These are phyloP conservation scores for Lithophane ornitopus DNA, from an alignment of 2,888 invertebrate genomes.

Conservation along the genomic window DNA sequence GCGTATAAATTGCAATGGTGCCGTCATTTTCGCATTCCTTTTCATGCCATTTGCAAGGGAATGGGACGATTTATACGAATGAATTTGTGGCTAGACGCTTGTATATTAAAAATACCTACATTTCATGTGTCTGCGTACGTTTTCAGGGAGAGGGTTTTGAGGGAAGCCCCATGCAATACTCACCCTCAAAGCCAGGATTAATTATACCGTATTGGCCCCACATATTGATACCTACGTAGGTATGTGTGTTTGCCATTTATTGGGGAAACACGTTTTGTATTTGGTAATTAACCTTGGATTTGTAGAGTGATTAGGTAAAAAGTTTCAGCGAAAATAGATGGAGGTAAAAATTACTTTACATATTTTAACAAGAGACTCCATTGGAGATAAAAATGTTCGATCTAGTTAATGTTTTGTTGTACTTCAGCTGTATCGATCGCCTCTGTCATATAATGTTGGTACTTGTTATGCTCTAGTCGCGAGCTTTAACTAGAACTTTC, in stretches of 20 bases:
- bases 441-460: neutral
- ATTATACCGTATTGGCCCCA: constrained; percentile 13
- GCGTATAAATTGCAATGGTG: constrained; percentile 34
- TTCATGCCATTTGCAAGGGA: constrained; percentile 27
- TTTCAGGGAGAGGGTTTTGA: neutral
- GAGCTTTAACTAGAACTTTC: constrained; percentile 45
- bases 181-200: constrained; percentile 11
- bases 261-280: constrained; percentile 15
- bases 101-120: constrained; percentile 36
- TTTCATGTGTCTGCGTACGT: constrained; percentile 16
- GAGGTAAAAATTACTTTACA: neutral
- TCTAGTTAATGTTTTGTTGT: neutral
- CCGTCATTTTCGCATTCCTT: constrained; percentile 28
- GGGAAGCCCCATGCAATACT: constrained; percentile 11
- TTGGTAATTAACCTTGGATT: constrained; percentile 10
- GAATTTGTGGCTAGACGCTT: constrained; percentile 14
- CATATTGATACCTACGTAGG: neutral
- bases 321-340: neutral
- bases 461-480: constrained; percentile 17
- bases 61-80: constrained; percentile 1
- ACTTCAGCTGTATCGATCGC: constrained; percentile 11
- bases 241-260: neutral
- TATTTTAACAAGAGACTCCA: neutral
- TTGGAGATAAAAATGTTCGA: neutral
- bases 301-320: constrained; percentile 10